Percentiles rank a stretch among this genome's conserved stretches.
Conservation (phyloP, 2,113 vertebrate genomes). For the Hemichromis elongatus region DNA sequence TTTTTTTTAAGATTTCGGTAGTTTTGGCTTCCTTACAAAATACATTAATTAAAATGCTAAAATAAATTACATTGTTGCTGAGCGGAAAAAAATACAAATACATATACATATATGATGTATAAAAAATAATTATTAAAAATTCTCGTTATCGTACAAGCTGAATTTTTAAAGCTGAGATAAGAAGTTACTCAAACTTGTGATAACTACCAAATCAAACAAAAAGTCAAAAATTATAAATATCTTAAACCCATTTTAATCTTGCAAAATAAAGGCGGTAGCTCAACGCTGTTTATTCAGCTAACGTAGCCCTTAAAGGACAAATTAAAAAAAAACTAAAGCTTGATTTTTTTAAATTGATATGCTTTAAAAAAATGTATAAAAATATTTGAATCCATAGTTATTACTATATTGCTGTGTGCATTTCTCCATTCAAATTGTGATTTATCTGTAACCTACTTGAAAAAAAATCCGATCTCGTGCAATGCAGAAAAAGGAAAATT, state of each 20-base stretch:
- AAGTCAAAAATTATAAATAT: background rate
- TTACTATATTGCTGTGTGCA: background rate
- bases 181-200: background rate
- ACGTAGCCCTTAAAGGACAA: fast-evolving
- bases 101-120: background rate
- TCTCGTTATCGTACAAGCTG: background rate
- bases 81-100: background rate
- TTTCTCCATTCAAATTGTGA: background rate
- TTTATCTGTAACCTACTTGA: background rate
- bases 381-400: background rate
- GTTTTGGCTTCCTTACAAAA: background rate
- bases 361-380: background rate
- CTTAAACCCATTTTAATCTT: background rate
- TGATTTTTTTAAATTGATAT: background rate
- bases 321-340: background rate
- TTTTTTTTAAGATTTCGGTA: background rate
- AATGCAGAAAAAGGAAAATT: background rate
- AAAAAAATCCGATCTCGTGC: background rate
- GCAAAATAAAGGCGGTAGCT: background rate
- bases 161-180: background rate
- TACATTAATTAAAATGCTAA: background rate
- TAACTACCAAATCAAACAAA: background rate
- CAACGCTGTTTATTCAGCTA: background rate
- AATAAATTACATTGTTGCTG: background rate
- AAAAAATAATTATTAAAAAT: background rate